Evolutionary conservation across 2,113 vertebrate species (phyloP).

Genomic region (Cinclus cinclus): DNA sequence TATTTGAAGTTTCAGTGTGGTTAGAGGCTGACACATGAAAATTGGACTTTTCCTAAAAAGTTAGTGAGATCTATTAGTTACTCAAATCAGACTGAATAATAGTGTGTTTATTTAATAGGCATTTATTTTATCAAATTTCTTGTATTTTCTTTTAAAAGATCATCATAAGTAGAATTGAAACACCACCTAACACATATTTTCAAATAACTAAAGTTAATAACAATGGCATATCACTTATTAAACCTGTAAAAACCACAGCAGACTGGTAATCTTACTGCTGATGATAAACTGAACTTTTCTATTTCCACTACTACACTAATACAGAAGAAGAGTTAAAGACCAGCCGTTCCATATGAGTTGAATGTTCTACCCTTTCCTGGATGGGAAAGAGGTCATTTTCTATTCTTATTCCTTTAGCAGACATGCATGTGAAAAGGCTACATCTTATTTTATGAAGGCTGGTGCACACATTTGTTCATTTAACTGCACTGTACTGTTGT

Average conservation of each 20-base stretch:
- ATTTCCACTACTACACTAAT: not conserved
- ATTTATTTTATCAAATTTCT: not conserved
- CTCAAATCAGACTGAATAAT: not conserved
- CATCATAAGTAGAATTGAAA: not conserved
- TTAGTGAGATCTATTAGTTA: not conserved
- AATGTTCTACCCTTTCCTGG: not conserved
- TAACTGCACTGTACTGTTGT: not conserved
- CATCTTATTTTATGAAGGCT: not conserved
- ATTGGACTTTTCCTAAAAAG: not conserved
- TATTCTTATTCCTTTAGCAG: conserved; percentile 47
- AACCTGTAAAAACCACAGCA: not conserved
- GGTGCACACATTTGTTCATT: conserved; percentile 46
- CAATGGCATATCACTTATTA: not conserved
- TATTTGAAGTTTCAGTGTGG: not conserved
- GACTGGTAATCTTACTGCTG: not conserved
- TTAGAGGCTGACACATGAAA: not conserved
- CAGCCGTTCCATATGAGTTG: not conserved
- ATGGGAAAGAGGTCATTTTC: conserved; percentile 16
- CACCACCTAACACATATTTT: not conserved
- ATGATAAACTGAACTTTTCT: conserved; percentile 26
- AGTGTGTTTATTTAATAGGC: not conserved
- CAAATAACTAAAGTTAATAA: not conserved
- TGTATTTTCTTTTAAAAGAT: not conserved
- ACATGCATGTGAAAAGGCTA: not conserved
- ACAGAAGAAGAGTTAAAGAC: not conserved